Evolutionary conservation across 2,113 vertebrate genomes (phyloP).

Genomic region (Sarotherodon lohbergeri): DNA sequence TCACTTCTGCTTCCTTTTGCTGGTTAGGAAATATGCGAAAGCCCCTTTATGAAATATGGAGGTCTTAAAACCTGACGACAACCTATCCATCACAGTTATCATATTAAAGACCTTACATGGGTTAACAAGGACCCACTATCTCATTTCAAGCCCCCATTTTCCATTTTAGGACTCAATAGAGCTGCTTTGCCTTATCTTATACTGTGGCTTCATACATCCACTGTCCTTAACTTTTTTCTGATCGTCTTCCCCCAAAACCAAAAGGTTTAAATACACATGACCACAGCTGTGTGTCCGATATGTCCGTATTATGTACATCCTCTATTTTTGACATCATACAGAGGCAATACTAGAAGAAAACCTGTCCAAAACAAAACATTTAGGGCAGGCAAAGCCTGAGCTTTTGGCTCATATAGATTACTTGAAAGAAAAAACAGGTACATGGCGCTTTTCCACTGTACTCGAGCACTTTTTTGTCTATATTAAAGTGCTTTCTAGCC

Average conservation of each 20-base stretch:
- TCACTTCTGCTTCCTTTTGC: not conserved
- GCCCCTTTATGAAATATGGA: not conserved
- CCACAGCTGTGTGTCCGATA: not conserved
- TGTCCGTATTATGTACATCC: not conserved
- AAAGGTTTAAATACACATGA: not conserved
- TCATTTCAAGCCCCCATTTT: not conserved
- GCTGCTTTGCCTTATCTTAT: not conserved
- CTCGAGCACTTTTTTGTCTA: not conserved
- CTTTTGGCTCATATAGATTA: not conserved
- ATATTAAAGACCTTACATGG: not conserved
- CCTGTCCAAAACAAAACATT: not conserved
- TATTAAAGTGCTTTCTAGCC: not conserved
- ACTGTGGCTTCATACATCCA: not conserved
- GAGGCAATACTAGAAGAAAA: not conserved
- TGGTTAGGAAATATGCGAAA: not conserved
- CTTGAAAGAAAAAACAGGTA: not conserved
- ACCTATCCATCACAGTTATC: not conserved
- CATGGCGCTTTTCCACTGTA: not conserved
- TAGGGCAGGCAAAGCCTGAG: not conserved
- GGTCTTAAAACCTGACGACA: not conserved
- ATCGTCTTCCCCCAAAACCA: not conserved
- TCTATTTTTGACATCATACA: fast-evolving
- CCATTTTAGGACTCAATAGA: not conserved
- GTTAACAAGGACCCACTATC: not conserved
- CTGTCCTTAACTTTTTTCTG: not conserved